Base-by-base conservation (phyloP, 2,888 invertebrate species). In the Coleophora flavipennella region DNA sequence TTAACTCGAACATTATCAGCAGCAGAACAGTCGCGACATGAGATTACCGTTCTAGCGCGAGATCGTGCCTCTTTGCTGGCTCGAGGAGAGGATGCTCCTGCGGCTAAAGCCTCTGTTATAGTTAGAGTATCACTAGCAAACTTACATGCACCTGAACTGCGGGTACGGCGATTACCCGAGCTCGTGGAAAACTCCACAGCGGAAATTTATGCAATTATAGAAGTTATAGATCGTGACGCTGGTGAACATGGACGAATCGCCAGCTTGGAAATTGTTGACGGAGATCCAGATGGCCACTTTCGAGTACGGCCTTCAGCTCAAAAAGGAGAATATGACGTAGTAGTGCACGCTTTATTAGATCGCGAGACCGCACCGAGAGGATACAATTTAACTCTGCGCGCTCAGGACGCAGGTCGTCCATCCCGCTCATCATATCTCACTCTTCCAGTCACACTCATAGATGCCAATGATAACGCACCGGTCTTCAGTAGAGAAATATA, bases 241-340 rank as follows among this genome's bases (percentile, higher is more conserved):
- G 97, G 96, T 1, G 86, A 90, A 13, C 94, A 95, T 71, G 97
- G 97, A 0, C 88, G 93, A 62, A 92, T 97, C 34, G 90, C 89
- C 38, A 86, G 87, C 33, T 75, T 96, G 34, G 94, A 94, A 55
- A 95, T 97, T 41, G 91, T 94, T 3, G 93, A 93, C 48, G 96
- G 97, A 0, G 96, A 96, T 71, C 92, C 95, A 0, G 93, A 95
- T 53, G 94, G 95, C 0, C 92, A 94, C 72, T 96, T 97, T 73
- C 87, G 92, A 38, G 90, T 97, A 39, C 64, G 74, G 1, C 83
- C 88, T 34, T 88, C 90, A 0, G 84, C 88, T 20, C 87, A 87
- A 55, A 72, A 79, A 4, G 90, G 91, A 35, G 93, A 94, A 70
- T 94, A 87, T 69, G 92, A 92, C 59, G 91, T 97, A 46, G 89